A percentile compares a stretch with the other conserved stretches of the same genome.
Evolutionary conservation across 2,888 invertebrate species (phyloP).

Genomic region (Reticulitermes lucifugus): DNA sequence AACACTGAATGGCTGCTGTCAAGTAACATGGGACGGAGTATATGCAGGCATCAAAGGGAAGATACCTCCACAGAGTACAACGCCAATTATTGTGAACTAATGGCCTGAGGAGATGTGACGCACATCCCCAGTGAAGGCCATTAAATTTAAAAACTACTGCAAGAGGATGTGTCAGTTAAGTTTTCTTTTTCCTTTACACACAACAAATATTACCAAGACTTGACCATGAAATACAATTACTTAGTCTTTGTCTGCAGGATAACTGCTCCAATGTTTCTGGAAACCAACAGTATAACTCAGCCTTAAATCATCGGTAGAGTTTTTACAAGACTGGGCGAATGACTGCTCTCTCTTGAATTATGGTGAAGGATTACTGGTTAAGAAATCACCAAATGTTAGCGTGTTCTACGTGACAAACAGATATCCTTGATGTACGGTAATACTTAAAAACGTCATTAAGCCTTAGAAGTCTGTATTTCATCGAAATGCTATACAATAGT

Average conservation of each 20-base stretch:
- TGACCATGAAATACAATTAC: background rate
- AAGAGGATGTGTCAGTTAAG: background rate
- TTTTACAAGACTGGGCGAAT: background rate
- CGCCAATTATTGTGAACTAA: slow-evolving; percentile 24
- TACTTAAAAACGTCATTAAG: too few species aligned
- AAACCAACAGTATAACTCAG: background rate
- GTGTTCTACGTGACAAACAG: too few species aligned
- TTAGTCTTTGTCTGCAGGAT: background rate
- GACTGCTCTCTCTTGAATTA: background rate
- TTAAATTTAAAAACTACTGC: slow-evolving; percentile 24
- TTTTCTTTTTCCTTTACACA: background rate
- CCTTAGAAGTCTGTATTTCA: too few species aligned
- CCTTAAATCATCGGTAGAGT: background rate
- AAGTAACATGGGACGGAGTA: background rate
- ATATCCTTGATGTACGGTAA: too few species aligned
- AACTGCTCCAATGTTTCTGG: too few species aligned
- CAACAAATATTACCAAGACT: background rate
- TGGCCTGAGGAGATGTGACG: background rate
- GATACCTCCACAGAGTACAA: background rate
- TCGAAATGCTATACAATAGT: too few species aligned
- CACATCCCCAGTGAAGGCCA: slow-evolving; percentile 15
- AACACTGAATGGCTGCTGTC: background rate
- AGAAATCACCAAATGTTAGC: too few species aligned
- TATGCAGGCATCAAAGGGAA: background rate
- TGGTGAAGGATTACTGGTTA: background rate